Percentiles rank a stretch among this genome's conserved stretches.
phyloP scores from a whole-genome alignment of 2,113 vertebrate species.

The Eira barbara region DNA sequence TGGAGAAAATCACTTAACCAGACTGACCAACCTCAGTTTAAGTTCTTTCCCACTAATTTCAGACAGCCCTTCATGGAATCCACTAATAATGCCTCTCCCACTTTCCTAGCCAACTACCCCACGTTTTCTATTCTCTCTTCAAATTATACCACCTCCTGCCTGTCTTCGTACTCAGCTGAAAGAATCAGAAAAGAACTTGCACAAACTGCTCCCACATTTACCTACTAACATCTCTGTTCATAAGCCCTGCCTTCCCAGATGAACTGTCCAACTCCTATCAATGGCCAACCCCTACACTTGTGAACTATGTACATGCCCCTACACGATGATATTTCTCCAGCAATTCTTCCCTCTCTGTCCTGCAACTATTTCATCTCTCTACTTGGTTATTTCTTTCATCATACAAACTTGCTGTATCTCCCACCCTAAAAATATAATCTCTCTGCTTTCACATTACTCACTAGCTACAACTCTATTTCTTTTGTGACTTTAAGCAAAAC shows the following conservation, averaged over 20 bases:
- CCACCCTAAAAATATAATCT: background rate
- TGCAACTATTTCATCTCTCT: background rate
- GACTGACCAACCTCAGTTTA: background rate
- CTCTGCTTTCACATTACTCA: background rate
- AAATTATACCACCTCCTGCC: background rate
- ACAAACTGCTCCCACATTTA: background rate
- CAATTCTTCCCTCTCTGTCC: background rate
- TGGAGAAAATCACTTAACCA: background rate
- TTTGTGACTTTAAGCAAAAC: background rate
- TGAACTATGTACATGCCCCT: background rate
- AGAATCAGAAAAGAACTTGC: background rate
- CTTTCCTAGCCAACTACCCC: background rate
- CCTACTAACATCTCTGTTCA: background rate
- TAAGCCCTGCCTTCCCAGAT: background rate
- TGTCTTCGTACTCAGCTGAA: background rate
- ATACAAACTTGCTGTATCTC: background rate
- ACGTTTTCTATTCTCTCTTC: background rate
- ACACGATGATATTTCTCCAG: background rate
- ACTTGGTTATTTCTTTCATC: background rate
- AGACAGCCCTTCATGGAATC: background rate
- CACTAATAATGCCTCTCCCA: background rate
- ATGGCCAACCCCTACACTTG: background rate
- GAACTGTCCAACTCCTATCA: background rate
- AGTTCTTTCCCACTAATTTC: background rate
- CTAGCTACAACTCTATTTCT: background rate